Percentiles rank a stretch among this genome's conserved stretches.
Conservation (phyloP, 2,797 vertebrate genomes). For the Pelochelys cantorii region DNA sequence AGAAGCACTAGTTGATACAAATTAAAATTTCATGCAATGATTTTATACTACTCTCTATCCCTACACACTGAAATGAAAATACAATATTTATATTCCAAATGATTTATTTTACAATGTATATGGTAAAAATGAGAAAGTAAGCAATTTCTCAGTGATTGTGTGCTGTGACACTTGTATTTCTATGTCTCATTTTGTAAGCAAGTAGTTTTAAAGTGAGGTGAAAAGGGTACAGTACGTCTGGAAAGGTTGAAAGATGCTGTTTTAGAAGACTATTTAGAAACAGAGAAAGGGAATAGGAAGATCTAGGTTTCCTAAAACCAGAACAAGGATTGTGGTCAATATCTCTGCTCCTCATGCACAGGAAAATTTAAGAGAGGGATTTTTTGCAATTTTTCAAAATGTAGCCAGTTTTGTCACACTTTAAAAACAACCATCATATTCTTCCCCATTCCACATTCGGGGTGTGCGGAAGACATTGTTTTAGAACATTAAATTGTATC, state of each 20-base stretch:
- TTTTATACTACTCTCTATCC: too few relatives aligned
- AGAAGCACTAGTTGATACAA: too few relatives aligned
- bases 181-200: too few relatives aligned
- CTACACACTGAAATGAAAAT: too few relatives aligned
- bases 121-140: too few relatives aligned
- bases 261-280: background rate
- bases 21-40: too few relatives aligned
- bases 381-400: background rate
- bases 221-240: background rate
- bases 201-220: too few relatives aligned
- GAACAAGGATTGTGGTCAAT: background rate
- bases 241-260: background rate
- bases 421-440: background rate
- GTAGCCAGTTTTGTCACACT: background rate
- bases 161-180: too few relatives aligned
- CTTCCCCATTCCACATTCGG: background rate
- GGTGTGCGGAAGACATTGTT: background rate
- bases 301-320: background rate
- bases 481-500: background rate
- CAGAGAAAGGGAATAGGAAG: background rate
- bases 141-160: too few relatives aligned
- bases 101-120: too few relatives aligned
- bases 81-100: too few relatives aligned
- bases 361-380: rapidly evolving
- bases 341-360: background rate